Base-by-base conservation (phyloP, 2,113 vertebrate species). In the Pachypanchax playfairii region DNA sequence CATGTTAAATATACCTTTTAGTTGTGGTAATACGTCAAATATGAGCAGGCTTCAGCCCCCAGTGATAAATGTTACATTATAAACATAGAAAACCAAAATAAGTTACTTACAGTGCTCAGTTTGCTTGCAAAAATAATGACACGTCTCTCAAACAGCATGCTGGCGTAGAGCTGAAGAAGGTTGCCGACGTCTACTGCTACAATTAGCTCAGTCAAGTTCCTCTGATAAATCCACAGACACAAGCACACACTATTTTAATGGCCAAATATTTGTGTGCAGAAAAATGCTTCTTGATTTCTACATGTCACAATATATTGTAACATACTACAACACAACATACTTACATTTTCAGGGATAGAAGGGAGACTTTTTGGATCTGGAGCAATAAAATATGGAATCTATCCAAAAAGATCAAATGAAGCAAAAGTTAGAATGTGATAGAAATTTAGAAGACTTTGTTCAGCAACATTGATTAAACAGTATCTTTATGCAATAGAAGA, bases 331-430 rank as follows among this genome's bases (percentile, higher is more conserved):
- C 17, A 4, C 3, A 24, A n/a, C 3, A 36, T 20, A 88, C 95
- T 94, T 76, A 96, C 95, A 41, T 91, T 96, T 84, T 97, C 95
- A 36, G 95, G 95, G 50, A 97, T 94, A 54, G 94, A 94, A 0
- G 95, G 95, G 49, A 97, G 90, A 80, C 87, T 77, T 47, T 67
- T 79, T 2, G 90, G 89, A 52, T 95, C 93, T 1, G 95, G 95
- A 39, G 91, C 93, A 33, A 96, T 91, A 76, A 95, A 96, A 69
- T 93, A 94, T 2, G 94, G 93, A 46, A 94, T 83, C 95, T 97
- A 69, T 4, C 13, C 13, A 53, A 52, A 61, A 0, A 10, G 14
- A 55, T 44, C 0, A 17, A 53, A 54, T 1, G 24, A 24, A 54
- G 26, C 11, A 29, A 42, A 6, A 46, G 18, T 14, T 11, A 63